A percentile compares a stretch with the other conserved stretches of the same genome.
Evolutionary conservation across 2,113 vertebrate species (phyloP).

Genomic region (Indri indri): DNA sequence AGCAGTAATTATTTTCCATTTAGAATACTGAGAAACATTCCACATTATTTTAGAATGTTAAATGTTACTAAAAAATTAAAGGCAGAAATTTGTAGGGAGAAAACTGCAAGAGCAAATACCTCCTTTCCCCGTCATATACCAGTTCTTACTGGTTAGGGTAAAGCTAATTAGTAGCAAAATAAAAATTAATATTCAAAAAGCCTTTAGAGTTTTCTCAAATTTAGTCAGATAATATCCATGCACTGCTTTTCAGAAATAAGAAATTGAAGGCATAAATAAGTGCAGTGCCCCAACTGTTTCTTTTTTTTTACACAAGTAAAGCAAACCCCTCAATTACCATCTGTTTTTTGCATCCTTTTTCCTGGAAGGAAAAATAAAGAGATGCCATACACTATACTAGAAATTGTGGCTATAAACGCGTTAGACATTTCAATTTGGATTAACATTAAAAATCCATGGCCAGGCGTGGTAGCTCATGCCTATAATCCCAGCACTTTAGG

Average conservation of each 20-base stretch:
- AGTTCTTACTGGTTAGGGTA: not conserved
- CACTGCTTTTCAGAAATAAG: conserved; percentile 35
- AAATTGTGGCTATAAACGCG: not conserved
- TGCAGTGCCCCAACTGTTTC: not conserved
- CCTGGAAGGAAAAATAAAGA: conserved; percentile 68
- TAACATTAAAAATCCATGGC: not conserved
- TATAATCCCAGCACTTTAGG: no score
- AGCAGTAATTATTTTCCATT: conserved; percentile 15
- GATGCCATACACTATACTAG: conserved; percentile 31
- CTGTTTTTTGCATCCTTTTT: conserved; percentile 77
- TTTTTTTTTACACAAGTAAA: conserved; percentile 4
- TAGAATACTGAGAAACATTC: not conserved
- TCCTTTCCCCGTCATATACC: not conserved
- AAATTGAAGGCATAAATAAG: not conserved
- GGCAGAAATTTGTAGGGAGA: not conserved
- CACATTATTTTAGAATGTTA: conserved; percentile 36
- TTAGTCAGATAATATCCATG: not conserved
- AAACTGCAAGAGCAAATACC: not conserved
- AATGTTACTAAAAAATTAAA: conserved; percentile 38
- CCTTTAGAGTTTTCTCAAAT: not conserved
- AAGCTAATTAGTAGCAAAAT: conserved; percentile 51
- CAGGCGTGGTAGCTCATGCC: no score
- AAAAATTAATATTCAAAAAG: conserved; percentile 14
- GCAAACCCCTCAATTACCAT: conserved; percentile 59
- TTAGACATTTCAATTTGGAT: not conserved